Evolutionary conservation across 2,113 vertebrate genomes (phyloP).

Genomic region (Etheostoma spectabile): DNA sequence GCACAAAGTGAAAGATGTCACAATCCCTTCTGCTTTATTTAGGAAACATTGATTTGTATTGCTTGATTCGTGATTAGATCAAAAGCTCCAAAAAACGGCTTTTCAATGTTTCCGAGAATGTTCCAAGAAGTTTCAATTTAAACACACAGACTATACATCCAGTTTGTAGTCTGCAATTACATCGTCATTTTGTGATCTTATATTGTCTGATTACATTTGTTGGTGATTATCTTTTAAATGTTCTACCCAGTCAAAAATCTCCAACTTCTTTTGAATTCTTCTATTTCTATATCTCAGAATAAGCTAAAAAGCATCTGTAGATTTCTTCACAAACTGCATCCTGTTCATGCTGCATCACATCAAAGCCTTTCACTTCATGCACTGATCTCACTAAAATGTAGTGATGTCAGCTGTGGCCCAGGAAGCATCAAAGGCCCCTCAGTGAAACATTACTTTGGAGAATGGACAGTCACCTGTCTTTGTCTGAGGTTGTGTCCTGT

Average conservation of each 20-base stretch:
- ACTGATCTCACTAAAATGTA: constrained; percentile 7
- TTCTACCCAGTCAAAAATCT: no score
- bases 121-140: no score
- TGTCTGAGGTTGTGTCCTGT: neutral
- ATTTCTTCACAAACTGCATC: neutral
- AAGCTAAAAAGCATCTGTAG: neutral
- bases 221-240: no score
- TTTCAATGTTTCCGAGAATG: no score
- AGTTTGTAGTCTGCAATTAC: no score
- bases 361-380: constrained; percentile 10
- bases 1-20: neutral
- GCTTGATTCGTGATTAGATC: no score
- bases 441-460: constrained; percentile 3
- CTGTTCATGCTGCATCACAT: neutral
- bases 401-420: constrained; percentile 5
- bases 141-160: no score
- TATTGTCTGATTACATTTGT: no score
- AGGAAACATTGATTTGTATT: neutral
- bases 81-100: no score
- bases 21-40: neutral
- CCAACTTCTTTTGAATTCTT: neutral
- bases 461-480: neutral
- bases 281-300: neutral
- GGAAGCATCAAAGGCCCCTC: constrained; percentile 40
- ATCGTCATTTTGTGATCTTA: no score